Percentiles rank a stretch among this genome's conserved stretches.
Conservation (phyloP, 1,140 invertebrate species). For the Vanessa atalanta region DNA sequence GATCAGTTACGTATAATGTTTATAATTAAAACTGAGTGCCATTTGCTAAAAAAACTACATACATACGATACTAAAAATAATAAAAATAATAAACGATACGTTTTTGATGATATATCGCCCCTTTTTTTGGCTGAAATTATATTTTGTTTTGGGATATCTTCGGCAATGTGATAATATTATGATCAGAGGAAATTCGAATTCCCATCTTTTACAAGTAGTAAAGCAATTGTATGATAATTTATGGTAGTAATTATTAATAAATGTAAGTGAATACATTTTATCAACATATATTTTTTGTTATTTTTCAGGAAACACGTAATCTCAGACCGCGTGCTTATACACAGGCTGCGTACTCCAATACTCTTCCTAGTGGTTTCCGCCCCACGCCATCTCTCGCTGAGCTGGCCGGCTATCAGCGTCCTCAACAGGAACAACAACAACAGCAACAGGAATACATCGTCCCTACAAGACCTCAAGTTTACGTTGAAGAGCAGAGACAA, state of each 20-base stretch:
- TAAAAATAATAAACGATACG: no score
- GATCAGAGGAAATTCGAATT: no score
- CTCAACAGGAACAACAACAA: constrained; percentile 50
- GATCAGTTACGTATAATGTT: not conserved
- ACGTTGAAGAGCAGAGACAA: constrained; percentile 53
- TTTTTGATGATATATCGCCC: no score
- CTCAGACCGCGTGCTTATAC: constrained; percentile 69
- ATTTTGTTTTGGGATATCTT: no score
- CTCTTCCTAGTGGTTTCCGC: constrained; percentile 69
- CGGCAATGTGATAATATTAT: no score
- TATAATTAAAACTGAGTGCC: no score
- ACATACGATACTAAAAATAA: no score
- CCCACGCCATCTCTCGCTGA: constrained; percentile 70
- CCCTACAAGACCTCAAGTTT: constrained; percentile 55
- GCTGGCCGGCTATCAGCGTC: constrained; percentile 66
- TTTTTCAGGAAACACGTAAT: constrained; percentile 65
- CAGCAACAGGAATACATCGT: constrained; percentile 54
- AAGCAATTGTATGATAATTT: no score
- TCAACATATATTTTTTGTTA: not conserved
- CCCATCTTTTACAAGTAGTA: no score
- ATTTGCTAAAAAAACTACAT: no score
- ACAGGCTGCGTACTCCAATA: constrained; percentile 59
- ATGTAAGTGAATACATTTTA: not conserved
- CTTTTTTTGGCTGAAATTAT: no score
- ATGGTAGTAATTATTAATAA: not conserved